A percentile compares a stretch with the other conserved stretches of the same genome.
Conservation (phyloP, 2,888 invertebrate species). For the Antitype chi region DNA sequence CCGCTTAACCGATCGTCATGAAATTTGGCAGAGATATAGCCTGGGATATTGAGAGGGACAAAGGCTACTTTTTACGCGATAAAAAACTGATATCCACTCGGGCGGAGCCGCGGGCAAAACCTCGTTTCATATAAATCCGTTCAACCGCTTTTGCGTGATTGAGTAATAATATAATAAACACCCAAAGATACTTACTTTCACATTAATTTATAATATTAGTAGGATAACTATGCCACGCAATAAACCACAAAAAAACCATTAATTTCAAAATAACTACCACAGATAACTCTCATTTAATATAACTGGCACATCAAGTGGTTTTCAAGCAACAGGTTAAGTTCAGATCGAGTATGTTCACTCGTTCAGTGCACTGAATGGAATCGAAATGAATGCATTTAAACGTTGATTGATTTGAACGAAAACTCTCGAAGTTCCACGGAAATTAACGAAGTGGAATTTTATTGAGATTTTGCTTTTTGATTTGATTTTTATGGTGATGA, state of each 20-base stretch:
- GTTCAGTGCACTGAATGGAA: constrained; percentile 34
- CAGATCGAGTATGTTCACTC: constrained; percentile 16
- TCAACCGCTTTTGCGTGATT: too few relatives aligned
- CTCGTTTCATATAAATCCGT: too few relatives aligned
- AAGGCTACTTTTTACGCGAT: too few relatives aligned
- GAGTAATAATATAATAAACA: too few relatives aligned
- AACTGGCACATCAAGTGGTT: constrained; percentile 10
- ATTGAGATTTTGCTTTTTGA: neutral
- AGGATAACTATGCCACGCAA: neutral
- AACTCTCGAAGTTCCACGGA: constrained; percentile 31
- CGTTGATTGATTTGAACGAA: constrained; percentile 45
- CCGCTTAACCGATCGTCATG: too few relatives aligned
- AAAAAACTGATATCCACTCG: too few relatives aligned
- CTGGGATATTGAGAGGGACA: too few relatives aligned
- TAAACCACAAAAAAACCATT: neutral
- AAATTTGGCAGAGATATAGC: too few relatives aligned
- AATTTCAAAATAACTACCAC: neutral
- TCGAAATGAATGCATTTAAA: constrained; percentile 22
- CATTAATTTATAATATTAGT: too few relatives aligned
- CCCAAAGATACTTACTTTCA: too few relatives aligned
- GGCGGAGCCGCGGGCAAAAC: too few relatives aligned
- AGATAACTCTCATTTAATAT: neutral
- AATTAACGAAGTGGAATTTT: constrained; percentile 25
- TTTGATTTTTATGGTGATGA: neutral
- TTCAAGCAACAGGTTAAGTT: constrained; percentile 44